Evolutionary conservation across 2,888 invertebrate species (phyloP), one percentile per base, ranked within the genome.

Genomic region (Zygothrica quintamaculata): DNA sequence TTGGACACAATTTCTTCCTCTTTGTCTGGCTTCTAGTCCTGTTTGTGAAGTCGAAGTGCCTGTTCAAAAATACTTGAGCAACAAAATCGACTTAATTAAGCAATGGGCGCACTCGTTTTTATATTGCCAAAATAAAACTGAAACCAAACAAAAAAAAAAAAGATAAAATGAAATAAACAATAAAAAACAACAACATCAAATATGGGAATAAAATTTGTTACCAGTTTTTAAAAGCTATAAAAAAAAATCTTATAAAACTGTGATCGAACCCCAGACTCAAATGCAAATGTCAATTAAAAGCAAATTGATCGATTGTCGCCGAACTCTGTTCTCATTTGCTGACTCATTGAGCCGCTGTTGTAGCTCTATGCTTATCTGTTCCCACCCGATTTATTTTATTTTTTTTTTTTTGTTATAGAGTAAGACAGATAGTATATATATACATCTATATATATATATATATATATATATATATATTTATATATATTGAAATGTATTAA

Each of bases 251-350:
- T 22, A 22, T 5, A 2, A 22, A 2, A 64, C 62, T 61, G 59
- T 78, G 82, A 73, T 76, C 78, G 65, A 73, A 71, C 71, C 65
- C 33, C 56, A 74, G 58, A 43, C 68, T 48, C 73, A 82, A n/a
- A n/a, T 82, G 79, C 84, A 84, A 79, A 82, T 76, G 74, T 62
- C 68, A 74, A 79, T 79, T 77, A 74, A 79, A 65, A 68, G 74
- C 77, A 74, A 79, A 82, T 77, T 80, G 79, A 79, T 79, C 77
- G 77, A 77, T 69, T 59, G 55, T 64, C 59, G 42, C 42, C 53
- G 36, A 26, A 6, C 40, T 74, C 66, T 76, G 65, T 55, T 70
- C 65, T 12, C 74, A 44, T 62, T n/a, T 61, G 9, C 66, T 74
- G 66, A 73, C 62, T 74, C 64, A 70, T 56, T 55, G 15, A 36